These are phyloP conservation scores for Athalia cordata DNA, from an alignment of 2,888 invertebrate species.

Conservation along the genomic window DNA sequence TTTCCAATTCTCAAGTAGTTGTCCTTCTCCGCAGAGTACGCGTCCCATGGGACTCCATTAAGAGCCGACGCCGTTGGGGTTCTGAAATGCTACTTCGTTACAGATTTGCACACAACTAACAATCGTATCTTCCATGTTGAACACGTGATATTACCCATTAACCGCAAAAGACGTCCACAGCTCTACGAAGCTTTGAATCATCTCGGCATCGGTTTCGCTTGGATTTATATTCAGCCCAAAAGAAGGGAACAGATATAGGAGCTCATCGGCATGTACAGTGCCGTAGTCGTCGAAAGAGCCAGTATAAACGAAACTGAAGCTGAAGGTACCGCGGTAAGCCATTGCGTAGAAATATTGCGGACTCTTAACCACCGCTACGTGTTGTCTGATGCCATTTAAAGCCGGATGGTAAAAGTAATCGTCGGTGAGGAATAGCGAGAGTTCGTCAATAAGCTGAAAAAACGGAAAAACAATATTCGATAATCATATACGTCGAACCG, in stretches of 20 bases:
- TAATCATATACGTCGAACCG: background rate
- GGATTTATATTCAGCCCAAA: background rate
- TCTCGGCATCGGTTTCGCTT: background rate
- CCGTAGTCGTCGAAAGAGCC: background rate
- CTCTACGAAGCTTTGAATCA: background rate
- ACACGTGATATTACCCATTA: background rate
- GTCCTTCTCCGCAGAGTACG: background rate
- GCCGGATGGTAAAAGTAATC: background rate
- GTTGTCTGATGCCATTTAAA: background rate
- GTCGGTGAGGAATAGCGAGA: background rate
- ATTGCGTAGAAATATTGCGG: background rate
- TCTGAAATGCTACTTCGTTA: background rate
- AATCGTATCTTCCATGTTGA: background rate
- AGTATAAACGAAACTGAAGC: background rate
- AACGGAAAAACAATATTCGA: background rate
- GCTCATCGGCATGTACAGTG: background rate
- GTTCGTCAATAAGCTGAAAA: background rate
- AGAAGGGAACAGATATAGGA: background rate
- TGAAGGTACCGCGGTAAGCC: background rate
- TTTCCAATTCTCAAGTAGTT: conserved; percentile 1
- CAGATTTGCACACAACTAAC: background rate
- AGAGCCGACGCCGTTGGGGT: background rate
- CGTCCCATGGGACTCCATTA: background rate
- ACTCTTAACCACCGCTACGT: background rate
- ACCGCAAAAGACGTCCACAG: background rate